Base-by-base conservation (phyloP, 2,113 vertebrate species). In the Sterna hirundo region DNA sequence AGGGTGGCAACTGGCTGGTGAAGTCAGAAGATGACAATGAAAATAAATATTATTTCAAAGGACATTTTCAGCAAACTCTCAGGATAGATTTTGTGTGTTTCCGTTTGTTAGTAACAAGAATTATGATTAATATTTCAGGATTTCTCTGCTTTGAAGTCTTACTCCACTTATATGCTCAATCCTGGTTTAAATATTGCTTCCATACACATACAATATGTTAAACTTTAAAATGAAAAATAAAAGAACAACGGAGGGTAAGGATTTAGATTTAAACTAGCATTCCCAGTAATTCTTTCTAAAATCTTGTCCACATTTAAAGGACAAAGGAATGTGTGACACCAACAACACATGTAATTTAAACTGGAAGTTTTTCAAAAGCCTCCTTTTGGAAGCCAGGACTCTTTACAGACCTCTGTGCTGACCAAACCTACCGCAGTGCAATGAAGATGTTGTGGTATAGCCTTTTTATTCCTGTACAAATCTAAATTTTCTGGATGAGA, bases 171-270 rank as follows among this genome's bases (percentile, higher is more conserved):
- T 0, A 64, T 4, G 21, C 44, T 60, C 40, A 49, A 86, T 38
- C 40, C 16, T 65, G 22, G 54, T 38, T 81, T 81, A 77, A 86
- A 62, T 81, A 72, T 10, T 88, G 13, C 40, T 77, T 88, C 86
- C 0, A 0, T 40, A 65, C 36, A 69, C 4, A 26, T 3, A 65
- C 0, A 1, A 0, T 40, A 77, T 1, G 5, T 40, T 69, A 52
- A 90, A 76, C 29, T 65, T 81, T 4, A 74, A 84, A 84, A 81
- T 15, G 6, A 69, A 70, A 71, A 83, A 38, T n/a, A 42, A 54
- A 90, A 51, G 13, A 71, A 32, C 17, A 55, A 25, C 7, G 20
- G 11, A 81, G 25, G n/a, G 14, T 40, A 88, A 88, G 27, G 27
- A 76, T n/a, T 52, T 54, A 57, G n/a, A 65, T 61, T 76, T 69